Conservation (phyloP, 2,888 invertebrate species). For the Petrolisthes manimaculis region DNA sequence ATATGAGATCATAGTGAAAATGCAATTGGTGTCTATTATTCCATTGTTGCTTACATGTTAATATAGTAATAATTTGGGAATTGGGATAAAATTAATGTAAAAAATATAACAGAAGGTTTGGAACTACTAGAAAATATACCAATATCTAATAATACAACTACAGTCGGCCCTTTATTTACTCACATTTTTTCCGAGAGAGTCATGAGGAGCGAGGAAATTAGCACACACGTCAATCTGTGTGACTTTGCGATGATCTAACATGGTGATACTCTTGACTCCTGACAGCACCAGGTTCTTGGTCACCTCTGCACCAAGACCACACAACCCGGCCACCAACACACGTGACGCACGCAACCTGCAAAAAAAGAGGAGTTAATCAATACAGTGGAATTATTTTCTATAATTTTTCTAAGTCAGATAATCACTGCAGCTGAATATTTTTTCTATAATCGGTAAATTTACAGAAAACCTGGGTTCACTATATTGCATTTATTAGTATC, state of each 20-base stretch:
- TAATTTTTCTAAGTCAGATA: neutral
- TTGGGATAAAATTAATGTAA: too few relatives aligned
- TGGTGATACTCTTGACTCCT: constrained; percentile 89
- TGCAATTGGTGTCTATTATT: too few relatives aligned
- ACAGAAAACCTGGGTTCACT: too few relatives aligned
- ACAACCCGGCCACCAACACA: constrained; percentile 87
- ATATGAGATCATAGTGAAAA: too few relatives aligned
- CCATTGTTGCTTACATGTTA: too few relatives aligned
- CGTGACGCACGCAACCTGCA: constrained; percentile 84
- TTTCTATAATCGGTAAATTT: too few relatives aligned
- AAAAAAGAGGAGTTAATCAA: constrained; percentile 39
- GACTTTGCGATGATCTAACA: constrained; percentile 80
- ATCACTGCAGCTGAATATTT: neutral
- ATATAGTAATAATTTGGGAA: too few relatives aligned
- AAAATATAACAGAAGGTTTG: too few relatives aligned
- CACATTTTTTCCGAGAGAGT: constrained; percentile 83
- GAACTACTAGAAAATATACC: too few relatives aligned
- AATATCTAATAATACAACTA: too few relatives aligned
- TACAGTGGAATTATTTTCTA: neutral
- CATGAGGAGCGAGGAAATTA: constrained; percentile 85
- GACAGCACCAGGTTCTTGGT: constrained; percentile 95
- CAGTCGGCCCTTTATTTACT: constrained; percentile 67
- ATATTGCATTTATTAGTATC: too few relatives aligned
- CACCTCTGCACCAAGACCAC: constrained; percentile 93
- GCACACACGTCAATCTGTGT: constrained; percentile 81